Conservation (phyloP, 2,113 vertebrate species). For the Caretta caretta region DNA sequence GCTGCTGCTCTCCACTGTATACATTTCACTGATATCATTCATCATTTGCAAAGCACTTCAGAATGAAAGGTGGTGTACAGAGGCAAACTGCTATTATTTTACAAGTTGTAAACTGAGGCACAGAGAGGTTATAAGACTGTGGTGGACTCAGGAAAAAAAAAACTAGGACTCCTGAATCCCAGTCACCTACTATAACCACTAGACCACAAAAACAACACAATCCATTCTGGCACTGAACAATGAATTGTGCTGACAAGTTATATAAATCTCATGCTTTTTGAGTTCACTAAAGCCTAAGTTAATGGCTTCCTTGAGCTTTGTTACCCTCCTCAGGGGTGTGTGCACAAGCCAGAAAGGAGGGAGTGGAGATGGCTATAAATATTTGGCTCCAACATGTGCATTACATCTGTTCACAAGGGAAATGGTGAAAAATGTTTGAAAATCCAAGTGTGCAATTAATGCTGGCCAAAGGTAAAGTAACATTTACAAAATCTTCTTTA, state of each 20-base stretch:
- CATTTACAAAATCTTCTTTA: slow-evolving; percentile 23
- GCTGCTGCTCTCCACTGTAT: not conserved
- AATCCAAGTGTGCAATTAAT: slow-evolving; percentile 47
- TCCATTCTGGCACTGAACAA: slow-evolving; percentile 49
- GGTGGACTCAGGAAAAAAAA: not conserved
- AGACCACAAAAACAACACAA: slow-evolving; percentile 31
- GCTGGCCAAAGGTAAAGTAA: slow-evolving; percentile 24
- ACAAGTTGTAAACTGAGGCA: not conserved
- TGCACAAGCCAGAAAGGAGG: slow-evolving; percentile 56
- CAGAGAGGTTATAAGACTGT: not conserved
- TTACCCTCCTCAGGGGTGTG: slow-evolving; percentile 52
- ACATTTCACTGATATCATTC: not conserved
- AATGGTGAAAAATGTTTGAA: slow-evolving; percentile 40
- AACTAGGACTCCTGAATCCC: slow-evolving; percentile 1
- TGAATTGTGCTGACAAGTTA: slow-evolving; percentile 45
- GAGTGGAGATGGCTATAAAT: slow-evolving; percentile 69
- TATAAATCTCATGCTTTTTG: slow-evolving; percentile 60
- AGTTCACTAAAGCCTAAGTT: slow-evolving; percentile 51
- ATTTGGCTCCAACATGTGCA: slow-evolving; percentile 60
- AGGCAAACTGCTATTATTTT: not conserved
- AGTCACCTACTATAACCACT: slow-evolving; percentile 29
- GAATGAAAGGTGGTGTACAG: rapidly evolving
- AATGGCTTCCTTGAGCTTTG: slow-evolving; percentile 70
- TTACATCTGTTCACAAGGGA: slow-evolving; percentile 67
- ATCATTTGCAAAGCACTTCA: not conserved